A percentile compares a stretch with the other conserved stretches of the same genome.
Evolutionary conservation across 2,797 vertebrate genomes (phyloP).

Genomic region (Saxicola maurus): DNA sequence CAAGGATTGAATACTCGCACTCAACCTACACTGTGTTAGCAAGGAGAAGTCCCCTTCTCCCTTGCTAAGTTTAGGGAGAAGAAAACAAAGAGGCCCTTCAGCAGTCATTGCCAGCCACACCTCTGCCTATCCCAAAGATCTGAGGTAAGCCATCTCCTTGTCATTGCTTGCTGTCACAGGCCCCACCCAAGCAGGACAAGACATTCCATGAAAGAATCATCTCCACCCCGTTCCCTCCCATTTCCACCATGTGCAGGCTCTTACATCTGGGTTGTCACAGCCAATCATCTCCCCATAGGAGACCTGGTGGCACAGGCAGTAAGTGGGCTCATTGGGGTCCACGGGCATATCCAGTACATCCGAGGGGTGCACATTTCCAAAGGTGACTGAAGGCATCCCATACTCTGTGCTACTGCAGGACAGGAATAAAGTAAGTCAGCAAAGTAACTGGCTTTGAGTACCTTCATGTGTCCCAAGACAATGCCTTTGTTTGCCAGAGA

Average conservation of each 20-base stretch:
- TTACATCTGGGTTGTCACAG: conserved; percentile 97
- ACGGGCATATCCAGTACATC: conserved; percentile 99
- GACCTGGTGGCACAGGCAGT: conserved; percentile 98
- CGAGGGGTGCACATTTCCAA: conserved; percentile 94
- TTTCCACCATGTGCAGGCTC: conserved; percentile 13
- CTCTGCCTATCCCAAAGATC: not conserved
- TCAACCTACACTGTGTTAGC: not conserved
- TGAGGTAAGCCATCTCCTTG: not conserved
- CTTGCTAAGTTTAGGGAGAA: not conserved
- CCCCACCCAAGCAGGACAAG: not conserved
- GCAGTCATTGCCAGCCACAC: not conserved
- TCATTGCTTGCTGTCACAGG: not conserved
- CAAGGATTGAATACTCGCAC: not conserved
- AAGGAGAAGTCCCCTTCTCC: not conserved
- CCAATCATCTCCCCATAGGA: conserved; percentile 99
- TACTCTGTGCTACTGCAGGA: conserved; percentile 85
- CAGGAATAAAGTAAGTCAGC: conserved; percentile 9
- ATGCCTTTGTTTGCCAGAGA: not conserved
- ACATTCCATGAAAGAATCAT: not conserved
- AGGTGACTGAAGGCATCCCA: conserved; percentile 86
- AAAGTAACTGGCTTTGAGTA: not conserved
- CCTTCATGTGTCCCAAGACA: not conserved
- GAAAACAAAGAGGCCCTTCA: not conserved
- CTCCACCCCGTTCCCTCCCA: not conserved
- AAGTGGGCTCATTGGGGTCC: conserved; percentile 97